Conservation (phyloP, 2,113 vertebrate species). For the Brachypteracias leptosomus region DNA sequence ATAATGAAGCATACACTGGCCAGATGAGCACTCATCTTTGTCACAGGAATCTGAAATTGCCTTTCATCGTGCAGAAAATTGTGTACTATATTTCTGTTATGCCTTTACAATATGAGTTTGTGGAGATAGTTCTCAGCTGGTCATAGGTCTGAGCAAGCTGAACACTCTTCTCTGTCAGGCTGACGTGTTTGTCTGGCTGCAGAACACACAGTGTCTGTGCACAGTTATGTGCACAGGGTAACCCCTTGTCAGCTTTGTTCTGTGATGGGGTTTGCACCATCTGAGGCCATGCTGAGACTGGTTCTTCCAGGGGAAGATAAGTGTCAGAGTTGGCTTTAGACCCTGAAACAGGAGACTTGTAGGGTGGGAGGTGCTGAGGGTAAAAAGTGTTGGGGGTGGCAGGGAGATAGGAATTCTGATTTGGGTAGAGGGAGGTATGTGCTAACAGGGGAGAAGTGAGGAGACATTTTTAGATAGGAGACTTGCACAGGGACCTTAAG, state of each 20-base stretch:
- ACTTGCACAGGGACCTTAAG: neutral
- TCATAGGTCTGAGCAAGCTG: neutral
- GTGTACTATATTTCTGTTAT: neutral
- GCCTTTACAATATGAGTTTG: neutral
- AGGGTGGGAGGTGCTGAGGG: neutral
- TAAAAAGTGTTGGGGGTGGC: neutral
- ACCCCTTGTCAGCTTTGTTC: neutral
- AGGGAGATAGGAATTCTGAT: neutral
- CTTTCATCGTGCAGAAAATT: neutral
- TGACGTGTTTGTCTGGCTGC: neutral
- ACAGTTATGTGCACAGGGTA: neutral
- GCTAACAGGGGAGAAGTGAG: neutral
- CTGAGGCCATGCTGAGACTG: neutral
- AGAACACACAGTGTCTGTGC: neutral
- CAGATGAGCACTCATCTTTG: neutral
- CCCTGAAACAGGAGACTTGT: neutral
- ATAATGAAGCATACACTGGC: neutral
- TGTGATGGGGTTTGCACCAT: neutral
- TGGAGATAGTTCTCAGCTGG: neutral
- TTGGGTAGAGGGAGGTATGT: neutral
- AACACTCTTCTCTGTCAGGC: neutral
- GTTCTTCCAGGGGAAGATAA: neutral
- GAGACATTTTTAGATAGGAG: neutral
- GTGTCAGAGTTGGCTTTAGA: neutral
- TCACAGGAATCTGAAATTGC: neutral